Evolutionary conservation across 1,140 invertebrate genomes (phyloP).

Genomic region (Trinorchestia longiramus): DNA sequence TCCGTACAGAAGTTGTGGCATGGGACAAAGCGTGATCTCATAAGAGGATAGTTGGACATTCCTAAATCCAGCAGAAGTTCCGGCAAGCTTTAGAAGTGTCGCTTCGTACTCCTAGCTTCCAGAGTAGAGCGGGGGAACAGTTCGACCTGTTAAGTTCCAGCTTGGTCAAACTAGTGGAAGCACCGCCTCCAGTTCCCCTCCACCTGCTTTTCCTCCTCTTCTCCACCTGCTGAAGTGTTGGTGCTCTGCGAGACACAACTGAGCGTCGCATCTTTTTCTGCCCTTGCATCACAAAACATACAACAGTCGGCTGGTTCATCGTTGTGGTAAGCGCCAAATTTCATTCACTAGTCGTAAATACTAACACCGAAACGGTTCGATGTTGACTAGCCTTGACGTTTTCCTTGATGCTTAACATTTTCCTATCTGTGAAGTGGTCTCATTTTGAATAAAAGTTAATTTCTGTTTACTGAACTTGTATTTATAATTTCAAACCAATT

Average conservation of each 20-base stretch:
- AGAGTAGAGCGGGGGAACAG: slow-evolving; percentile 63
- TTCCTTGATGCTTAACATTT: slow-evolving; percentile 69
- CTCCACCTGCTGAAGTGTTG: background rate
- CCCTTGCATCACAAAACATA: slow-evolving; percentile 85
- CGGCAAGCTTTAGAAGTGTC: slow-evolving; percentile 83
- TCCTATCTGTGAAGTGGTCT: no score
- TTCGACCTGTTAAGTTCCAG: slow-evolving; percentile 62
- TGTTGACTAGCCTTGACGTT: slow-evolving; percentile 77
- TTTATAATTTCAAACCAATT: no score
- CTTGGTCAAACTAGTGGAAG: slow-evolving; percentile 61
- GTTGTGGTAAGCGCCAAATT: slow-evolving; percentile 81
- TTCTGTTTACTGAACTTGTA: no score
- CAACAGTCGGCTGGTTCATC: slow-evolving; percentile 87
- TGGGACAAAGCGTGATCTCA: slow-evolving; percentile 94
- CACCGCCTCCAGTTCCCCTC: slow-evolving; percentile 63
- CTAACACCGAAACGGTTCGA: slow-evolving; percentile 77
- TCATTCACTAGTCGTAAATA: slow-evolving; percentile 82
- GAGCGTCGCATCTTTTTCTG: slow-evolving; percentile 88
- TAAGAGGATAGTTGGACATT: slow-evolving; percentile 77
- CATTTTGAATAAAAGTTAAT: no score
- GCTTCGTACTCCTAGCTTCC: slow-evolving; percentile 62
- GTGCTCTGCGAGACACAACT: slow-evolving; percentile 87
- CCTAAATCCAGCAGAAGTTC: slow-evolving; percentile 76
- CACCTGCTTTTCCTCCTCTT: background rate
- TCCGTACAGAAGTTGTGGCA: slow-evolving; percentile 85